phyloP scores from a whole-genome alignment of 2,797 vertebrate species.

The Brachymystax lenok region DNA sequence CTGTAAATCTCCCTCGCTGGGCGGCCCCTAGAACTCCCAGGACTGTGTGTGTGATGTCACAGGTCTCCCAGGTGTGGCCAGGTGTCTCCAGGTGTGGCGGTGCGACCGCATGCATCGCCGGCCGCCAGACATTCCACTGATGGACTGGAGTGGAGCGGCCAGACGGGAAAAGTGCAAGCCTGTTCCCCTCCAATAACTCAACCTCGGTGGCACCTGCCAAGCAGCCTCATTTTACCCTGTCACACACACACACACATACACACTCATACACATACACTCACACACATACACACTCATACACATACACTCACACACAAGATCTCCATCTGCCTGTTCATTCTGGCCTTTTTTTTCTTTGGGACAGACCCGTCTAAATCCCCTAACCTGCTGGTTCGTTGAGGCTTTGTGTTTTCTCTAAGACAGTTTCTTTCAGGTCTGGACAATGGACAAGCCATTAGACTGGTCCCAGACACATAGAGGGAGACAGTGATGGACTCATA shows the following conservation, averaged over 20 bases:
- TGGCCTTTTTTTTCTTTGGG: slow-evolving; percentile 43
- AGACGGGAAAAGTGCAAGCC: slow-evolving; percentile 46
- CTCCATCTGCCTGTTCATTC: slow-evolving; percentile 1
- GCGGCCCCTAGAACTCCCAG: slow-evolving; percentile 31
- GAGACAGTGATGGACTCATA: slow-evolving; percentile 60
- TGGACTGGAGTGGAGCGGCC: slow-evolving; percentile 60
- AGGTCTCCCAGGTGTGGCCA: slow-evolving; percentile 64
- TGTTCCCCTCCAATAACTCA: slow-evolving; percentile 42
- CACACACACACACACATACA: slow-evolving; percentile 26
- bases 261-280: slow-evolving; percentile 22
- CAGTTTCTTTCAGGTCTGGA: slow-evolving; percentile 55
- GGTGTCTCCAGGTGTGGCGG: slow-evolving; percentile 56
- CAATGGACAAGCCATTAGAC: slow-evolving; percentile 62
- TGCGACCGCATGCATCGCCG: slow-evolving; percentile 53
- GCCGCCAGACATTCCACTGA: slow-evolving; percentile 68
- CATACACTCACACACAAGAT: slow-evolving; percentile 27
- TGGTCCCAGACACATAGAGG: slow-evolving; percentile 48
- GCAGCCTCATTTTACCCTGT: neutral
- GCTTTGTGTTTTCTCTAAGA: slow-evolving; percentile 45
- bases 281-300: slow-evolving; percentile 21
- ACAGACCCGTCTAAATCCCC: slow-evolving; percentile 31
- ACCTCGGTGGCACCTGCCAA: slow-evolving; percentile 27
- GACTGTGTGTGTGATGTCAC: slow-evolving; percentile 26
- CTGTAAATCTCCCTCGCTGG: slow-evolving; percentile 45
- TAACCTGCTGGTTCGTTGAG: slow-evolving; percentile 13